Percentiles rank a stretch among this genome's conserved stretches.
Conservation (phyloP, 2,113 vertebrate genomes). For the Rhodinocichla rosea region DNA sequence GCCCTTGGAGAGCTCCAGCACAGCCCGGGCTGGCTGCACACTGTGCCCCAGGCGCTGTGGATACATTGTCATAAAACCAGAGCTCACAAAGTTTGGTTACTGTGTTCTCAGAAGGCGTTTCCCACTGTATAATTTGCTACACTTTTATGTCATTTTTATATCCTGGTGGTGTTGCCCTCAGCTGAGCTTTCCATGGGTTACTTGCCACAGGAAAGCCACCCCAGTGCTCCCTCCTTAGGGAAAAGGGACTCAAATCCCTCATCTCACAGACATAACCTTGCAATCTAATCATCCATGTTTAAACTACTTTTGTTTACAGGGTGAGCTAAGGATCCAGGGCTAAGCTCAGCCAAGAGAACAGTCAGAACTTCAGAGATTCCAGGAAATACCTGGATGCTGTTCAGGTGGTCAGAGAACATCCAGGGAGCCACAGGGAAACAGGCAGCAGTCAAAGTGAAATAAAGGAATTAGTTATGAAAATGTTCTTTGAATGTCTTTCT, state of each 20-base stretch:
- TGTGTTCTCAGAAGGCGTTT: not conserved
- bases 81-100: not conserved
- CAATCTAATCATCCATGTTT: not conserved
- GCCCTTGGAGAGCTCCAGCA: accelerated
- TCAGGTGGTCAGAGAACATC: slow-evolving; percentile 6
- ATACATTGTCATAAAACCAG: accelerated
- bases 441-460: not conserved
- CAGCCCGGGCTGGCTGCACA: accelerated
- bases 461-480: not conserved
- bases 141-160: not conserved
- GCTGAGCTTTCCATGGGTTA: not conserved
- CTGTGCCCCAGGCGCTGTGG: not conserved
- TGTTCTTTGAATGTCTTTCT: not conserved
- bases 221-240: not conserved
- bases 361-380: not conserved
- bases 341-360: not conserved
- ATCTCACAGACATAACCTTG: not conserved
- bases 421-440: not conserved
- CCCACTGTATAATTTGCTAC: accelerated
- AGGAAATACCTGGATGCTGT: not conserved
- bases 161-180: not conserved
- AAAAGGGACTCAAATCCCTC: not conserved
- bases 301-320: not conserved
- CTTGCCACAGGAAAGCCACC: not conserved
- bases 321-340: not conserved